Percentiles rank a stretch among this genome's conserved stretches.
phyloP scores from a whole-genome alignment of 2,888 invertebrate species.

The Tetragonisca angustula region DNA sequence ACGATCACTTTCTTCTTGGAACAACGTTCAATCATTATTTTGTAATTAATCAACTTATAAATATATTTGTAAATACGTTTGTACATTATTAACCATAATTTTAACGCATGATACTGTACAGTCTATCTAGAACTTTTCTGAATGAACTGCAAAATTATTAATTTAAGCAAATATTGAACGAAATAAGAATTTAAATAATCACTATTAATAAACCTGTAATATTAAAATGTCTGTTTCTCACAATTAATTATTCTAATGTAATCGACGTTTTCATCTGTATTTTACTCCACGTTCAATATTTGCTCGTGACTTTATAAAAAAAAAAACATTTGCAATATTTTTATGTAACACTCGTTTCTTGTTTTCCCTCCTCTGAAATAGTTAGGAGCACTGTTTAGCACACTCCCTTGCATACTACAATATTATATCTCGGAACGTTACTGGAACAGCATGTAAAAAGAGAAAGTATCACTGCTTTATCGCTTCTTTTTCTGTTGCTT shows the following conservation, averaged over 20 bases:
- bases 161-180: background rate
- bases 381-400: background rate
- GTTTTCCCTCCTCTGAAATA: background rate
- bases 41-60: background rate
- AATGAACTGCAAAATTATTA: background rate
- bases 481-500: background rate
- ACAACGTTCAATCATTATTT: background rate
- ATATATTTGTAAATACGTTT: conserved; percentile 27
- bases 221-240: background rate
- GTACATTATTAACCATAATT: conserved; percentile 2
- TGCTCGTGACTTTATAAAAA: background rate
- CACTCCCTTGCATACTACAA: background rate
- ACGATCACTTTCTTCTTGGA: background rate
- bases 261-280: background rate
- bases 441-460: background rate
- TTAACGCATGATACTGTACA: background rate
- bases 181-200: background rate
- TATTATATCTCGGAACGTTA: background rate
- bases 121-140: background rate
- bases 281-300: background rate
- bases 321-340: background rate
- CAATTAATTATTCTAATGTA: background rate
- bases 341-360: background rate
- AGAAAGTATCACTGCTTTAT: background rate
- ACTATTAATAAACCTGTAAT: background rate